Conservation (phyloP, 2,113 vertebrate species). For the Pachyramphus minor region DNA sequence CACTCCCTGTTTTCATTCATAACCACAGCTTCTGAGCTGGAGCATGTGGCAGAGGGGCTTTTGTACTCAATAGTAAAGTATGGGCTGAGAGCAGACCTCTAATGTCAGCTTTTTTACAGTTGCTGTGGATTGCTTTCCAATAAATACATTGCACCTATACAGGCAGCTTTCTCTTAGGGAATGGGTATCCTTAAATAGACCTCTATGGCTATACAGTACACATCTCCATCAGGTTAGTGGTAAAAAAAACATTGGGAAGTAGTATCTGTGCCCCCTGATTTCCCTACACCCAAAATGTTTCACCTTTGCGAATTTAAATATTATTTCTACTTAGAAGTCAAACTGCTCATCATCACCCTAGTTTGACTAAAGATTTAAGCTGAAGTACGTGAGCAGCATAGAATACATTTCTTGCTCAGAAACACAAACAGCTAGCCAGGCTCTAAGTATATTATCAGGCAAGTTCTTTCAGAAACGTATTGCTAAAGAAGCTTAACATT, state of each 20-base stretch:
- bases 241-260: neutral
- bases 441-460: conserved; percentile 98
- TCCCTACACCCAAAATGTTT: conserved; percentile 39
- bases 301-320: conserved; percentile 69
- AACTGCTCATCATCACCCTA: conserved; percentile 84
- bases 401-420: conserved; percentile 80
- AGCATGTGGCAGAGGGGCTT: neutral
- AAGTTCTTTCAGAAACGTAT: conserved; percentile 98
- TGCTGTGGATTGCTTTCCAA: neutral
- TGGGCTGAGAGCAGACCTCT: neutral
- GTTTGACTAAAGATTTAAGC: conserved; percentile 95
- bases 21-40: neutral
- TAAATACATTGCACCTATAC: neutral
- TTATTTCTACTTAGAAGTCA: conserved; percentile 76
- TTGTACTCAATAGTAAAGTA: neutral
- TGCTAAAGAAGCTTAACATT: conserved; percentile 99
- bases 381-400: conserved; percentile 86
- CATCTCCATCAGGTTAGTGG: neutral
- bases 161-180: neutral
- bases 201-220: neutral
- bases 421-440: conserved; percentile 93
- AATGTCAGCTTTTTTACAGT: neutral
- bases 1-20: neutral
- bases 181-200: neutral
- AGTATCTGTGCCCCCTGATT: neutral